phyloP scores from a whole-genome alignment of 2,888 invertebrate species.

The Rhamphomyia laevipes region DNA sequence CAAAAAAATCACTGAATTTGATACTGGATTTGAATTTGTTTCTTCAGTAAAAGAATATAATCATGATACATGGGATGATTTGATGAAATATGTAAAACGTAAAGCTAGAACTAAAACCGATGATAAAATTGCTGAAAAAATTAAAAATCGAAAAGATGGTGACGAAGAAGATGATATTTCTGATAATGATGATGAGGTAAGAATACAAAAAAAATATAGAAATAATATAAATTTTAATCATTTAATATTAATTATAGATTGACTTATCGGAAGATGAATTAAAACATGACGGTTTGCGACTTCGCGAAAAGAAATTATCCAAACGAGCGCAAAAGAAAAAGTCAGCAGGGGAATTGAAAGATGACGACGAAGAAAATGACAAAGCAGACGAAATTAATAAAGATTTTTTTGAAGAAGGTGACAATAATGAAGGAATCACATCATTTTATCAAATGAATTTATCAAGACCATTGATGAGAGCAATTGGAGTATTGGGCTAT shows the following conservation, averaged over 20 bases:
- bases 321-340: slow-evolving; percentile 36
- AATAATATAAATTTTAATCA: too few relatives aligned
- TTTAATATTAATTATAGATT: slow-evolving; percentile 34
- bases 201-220: too few relatives aligned
- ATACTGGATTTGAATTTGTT: slow-evolving; percentile 71
- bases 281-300: slow-evolving; percentile 55
- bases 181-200: slow-evolving; percentile 40
- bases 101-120: slow-evolving; percentile 72
- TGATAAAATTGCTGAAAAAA: slow-evolving; percentile 62
- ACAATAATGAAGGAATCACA: slow-evolving; percentile 49
- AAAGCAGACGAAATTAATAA: slow-evolving; percentile 36
- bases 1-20: slow-evolving; percentile 61
- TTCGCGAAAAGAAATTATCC: slow-evolving; percentile 50
- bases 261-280: slow-evolving; percentile 69
- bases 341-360: slow-evolving; percentile 38
- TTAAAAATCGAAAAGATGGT: slow-evolving; percentile 41
- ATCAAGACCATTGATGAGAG: slow-evolving; percentile 85
- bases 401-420: slow-evolving; percentile 51
- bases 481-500: slow-evolving; percentile 78
- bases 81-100: slow-evolving; percentile 66
- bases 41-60: slow-evolving; percentile 68
- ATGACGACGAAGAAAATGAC: slow-evolving; percentile 37
- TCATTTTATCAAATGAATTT: slow-evolving; percentile 93
- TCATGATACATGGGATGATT: slow-evolving; percentile 66
- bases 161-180: slow-evolving; percentile 41